phyloP scores from a whole-genome alignment of 2,113 vertebrate species.

The Elanus axillaris region DNA sequence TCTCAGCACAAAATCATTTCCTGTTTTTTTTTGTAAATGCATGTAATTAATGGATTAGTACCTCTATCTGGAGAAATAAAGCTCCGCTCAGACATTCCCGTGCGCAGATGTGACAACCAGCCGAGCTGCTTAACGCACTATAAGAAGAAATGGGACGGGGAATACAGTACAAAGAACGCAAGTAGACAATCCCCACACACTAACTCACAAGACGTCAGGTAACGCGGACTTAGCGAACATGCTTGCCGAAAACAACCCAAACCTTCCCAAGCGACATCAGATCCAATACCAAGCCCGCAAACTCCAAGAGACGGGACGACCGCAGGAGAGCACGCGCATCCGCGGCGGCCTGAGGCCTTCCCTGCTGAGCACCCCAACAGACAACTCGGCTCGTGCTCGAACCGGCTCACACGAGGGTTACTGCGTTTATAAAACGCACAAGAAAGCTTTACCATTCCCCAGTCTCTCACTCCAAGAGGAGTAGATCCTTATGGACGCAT shows the following conservation, averaged over 20 bases:
- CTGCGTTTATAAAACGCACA: not conserved
- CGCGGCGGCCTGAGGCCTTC: not conserved
- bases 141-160: not conserved
- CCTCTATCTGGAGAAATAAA: not conserved
- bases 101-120: not conserved
- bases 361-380: not conserved
- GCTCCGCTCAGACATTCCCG: not conserved
- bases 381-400: not conserved
- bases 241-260: not conserved
- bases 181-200: not conserved
- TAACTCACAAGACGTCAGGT: not conserved
- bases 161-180: not conserved
- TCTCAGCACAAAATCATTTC: not conserved
- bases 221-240: not conserved
- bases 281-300: not conserved
- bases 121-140: rapidly evolving
- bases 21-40: not conserved
- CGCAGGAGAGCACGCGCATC: not conserved
- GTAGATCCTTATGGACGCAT: not conserved
- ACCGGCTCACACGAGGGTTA: not conserved
- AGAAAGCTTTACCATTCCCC: not conserved
- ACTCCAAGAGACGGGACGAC: not conserved
- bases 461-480: not conserved
- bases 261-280: not conserved
- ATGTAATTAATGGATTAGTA: not conserved